A percentile compares a stretch with the other conserved stretches of the same genome.
These are phyloP conservation scores for Camponotus vicinus DNA, from an alignment of 1,140 invertebrate genomes.

Conservation along the genomic window DNA sequence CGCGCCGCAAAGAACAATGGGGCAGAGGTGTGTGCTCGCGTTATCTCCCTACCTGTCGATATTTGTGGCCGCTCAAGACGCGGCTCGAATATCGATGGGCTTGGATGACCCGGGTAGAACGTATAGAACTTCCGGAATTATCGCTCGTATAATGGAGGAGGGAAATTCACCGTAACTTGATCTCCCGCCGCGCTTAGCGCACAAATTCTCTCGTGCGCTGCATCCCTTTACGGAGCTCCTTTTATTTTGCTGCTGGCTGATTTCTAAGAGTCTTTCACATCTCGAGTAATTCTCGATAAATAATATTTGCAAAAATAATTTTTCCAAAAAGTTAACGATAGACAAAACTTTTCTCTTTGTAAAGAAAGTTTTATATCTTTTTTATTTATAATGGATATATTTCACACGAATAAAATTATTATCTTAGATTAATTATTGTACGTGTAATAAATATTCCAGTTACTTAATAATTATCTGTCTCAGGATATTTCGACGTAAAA, in stretches of 20 bases:
- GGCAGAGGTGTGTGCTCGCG: slow-evolving; percentile 43
- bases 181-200: not conserved
- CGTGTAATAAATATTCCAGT: not conserved
- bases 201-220: not conserved
- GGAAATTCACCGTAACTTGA: not conserved
- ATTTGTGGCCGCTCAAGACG: slow-evolving; percentile 60
- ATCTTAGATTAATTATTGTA: not conserved
- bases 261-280: not conserved
- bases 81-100: slow-evolving; percentile 56
- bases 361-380: not conserved
- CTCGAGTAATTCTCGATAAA: not conserved
- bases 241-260: not conserved
- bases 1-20: slow-evolving; percentile 70
- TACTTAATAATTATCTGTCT: not conserved
- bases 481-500: not conserved
- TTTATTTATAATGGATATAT: not conserved
- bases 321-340: not conserved
- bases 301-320: not conserved
- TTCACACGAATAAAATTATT: not conserved
- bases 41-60: slow-evolving; percentile 59
- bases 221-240: not conserved
- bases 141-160: slow-evolving; percentile 16
- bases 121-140: slow-evolving; percentile 38
- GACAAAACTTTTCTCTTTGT: not conserved
- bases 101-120: slow-evolving; percentile 28